These are phyloP conservation scores for Taeniopygia guttata DNA, from an alignment of 2,797 vertebrate genomes.

Conservation along the genomic window DNA sequence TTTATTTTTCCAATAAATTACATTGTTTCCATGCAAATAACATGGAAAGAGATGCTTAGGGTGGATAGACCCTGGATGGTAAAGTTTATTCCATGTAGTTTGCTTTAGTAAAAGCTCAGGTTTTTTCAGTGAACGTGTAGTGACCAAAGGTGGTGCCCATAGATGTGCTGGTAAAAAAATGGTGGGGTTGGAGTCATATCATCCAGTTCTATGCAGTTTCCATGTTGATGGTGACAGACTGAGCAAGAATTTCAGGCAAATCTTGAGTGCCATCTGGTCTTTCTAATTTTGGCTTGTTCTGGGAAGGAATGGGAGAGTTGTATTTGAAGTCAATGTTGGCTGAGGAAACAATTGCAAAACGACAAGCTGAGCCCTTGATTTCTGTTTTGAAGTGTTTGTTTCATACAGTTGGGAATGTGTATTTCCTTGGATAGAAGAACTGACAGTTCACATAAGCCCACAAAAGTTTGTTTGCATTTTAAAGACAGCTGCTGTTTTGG, in stretches of 20 bases:
- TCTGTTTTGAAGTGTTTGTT: background rate
- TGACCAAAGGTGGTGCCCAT: background rate
- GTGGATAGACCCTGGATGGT: background rate
- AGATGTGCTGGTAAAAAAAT: conserved; percentile 35
- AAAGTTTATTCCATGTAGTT: conserved; percentile 20
- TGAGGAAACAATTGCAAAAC: background rate
- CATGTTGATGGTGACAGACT: conserved; percentile 30
- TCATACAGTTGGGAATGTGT: background rate
- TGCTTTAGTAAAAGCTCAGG: background rate
- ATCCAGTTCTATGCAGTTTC: conserved; percentile 53
- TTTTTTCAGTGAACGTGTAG: background rate
- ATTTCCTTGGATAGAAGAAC: background rate
- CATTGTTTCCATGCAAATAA: conserved; percentile 56
- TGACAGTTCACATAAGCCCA: background rate
- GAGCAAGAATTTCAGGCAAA: background rate
- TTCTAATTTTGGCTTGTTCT: conserved; percentile 44
- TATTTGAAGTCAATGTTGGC: background rate
- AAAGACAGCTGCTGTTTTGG: background rate
- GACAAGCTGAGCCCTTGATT: background rate
- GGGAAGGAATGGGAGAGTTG: conserved; percentile 2
- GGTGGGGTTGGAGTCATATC: background rate
- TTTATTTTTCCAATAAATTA: conserved; percentile 54
- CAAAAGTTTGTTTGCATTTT: background rate
- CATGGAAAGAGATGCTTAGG: conserved; percentile 36
- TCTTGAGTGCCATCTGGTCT: conserved; percentile 7